These are phyloP conservation scores for Phataginus tetradactyla DNA, from an alignment of 2,797 vertebrate species.

Conservation along the genomic window DNA sequence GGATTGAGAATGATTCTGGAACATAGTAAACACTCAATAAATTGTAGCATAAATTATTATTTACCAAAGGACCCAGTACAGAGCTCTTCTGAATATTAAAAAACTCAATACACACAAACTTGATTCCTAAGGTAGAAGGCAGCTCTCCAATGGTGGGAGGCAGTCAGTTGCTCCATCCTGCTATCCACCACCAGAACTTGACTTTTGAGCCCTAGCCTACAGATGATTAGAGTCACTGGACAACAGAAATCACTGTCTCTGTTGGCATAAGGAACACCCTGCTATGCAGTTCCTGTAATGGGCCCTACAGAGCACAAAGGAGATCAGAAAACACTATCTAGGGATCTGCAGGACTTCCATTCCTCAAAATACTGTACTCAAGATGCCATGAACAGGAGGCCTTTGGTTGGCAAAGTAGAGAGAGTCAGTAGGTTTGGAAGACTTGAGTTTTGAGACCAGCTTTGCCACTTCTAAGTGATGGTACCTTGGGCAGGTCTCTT, in stretches of 20 bases:
- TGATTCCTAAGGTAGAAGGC: background rate
- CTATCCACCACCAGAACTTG: constrained; percentile 11
- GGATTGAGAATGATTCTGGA: background rate
- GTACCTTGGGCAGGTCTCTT: background rate
- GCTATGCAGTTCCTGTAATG: background rate
- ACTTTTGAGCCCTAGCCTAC: background rate
- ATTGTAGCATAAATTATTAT: constrained; percentile 17
- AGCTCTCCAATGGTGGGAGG: constrained; percentile 33
- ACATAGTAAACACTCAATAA: constrained; percentile 40
- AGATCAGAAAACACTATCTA: constrained; percentile 17
- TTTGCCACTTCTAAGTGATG: constrained; percentile 33
- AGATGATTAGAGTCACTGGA: background rate
- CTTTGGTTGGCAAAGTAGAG: background rate
- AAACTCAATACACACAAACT: constrained; percentile 19
- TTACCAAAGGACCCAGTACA: constrained; percentile 34
- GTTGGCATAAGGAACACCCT: background rate
- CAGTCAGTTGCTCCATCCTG: background rate
- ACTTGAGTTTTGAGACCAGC: background rate
- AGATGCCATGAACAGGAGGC: background rate
- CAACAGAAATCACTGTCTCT: background rate
- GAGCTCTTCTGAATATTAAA: constrained; percentile 42
- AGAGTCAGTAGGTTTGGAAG: background rate
- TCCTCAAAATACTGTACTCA: background rate
- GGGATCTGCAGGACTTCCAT: background rate
- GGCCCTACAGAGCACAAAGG: background rate